Evolutionary conservation across 2,888 invertebrate genomes (phyloP).

Genomic region (Lissocephala sabroskyi): DNA sequence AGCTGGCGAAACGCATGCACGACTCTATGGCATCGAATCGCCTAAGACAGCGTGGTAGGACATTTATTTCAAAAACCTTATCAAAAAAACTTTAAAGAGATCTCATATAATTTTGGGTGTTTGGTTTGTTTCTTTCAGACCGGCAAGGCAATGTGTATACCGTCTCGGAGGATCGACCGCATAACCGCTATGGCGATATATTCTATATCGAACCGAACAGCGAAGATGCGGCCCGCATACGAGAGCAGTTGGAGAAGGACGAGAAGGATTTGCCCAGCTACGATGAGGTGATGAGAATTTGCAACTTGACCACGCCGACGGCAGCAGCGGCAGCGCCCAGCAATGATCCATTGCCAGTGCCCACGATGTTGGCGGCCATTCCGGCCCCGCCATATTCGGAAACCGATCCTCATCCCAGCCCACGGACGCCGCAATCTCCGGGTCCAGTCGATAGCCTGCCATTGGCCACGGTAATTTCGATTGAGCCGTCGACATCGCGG

Average conservation of each 20-base stretch:
- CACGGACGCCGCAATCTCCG: background rate
- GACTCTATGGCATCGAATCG: slow-evolving; percentile 25
- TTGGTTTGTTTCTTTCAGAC: slow-evolving; percentile 37
- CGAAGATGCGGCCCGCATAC: slow-evolving; percentile 55
- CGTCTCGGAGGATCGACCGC: slow-evolving; percentile 37
- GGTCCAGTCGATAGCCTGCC: background rate
- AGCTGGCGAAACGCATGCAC: slow-evolving; percentile 44
- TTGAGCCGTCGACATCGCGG: slow-evolving; percentile 48
- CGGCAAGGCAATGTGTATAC: slow-evolving; percentile 52
- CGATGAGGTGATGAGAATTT: slow-evolving; percentile 70
- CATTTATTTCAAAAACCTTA: too few species aligned
- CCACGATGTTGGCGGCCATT: slow-evolving; percentile 21
- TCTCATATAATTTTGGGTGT: too few species aligned
- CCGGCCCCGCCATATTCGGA: slow-evolving; percentile 54
- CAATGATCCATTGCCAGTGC: slow-evolving; percentile 3
- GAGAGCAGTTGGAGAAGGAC: slow-evolving; percentile 62
- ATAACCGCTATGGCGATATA: slow-evolving; percentile 58
- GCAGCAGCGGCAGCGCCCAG: slow-evolving; percentile 25
- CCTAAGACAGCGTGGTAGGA: slow-evolving; percentile 29
- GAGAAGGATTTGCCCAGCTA: slow-evolving; percentile 69
- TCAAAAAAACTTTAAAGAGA: too few species aligned
- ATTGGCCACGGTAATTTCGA: slow-evolving; percentile 18
- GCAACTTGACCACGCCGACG: slow-evolving; percentile 36
- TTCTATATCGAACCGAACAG: slow-evolving; percentile 63
- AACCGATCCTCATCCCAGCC: slow-evolving; percentile 22